Evolutionary conservation across 2,888 invertebrate species (phyloP).

Genomic region (Ferrisia virgata): DNA sequence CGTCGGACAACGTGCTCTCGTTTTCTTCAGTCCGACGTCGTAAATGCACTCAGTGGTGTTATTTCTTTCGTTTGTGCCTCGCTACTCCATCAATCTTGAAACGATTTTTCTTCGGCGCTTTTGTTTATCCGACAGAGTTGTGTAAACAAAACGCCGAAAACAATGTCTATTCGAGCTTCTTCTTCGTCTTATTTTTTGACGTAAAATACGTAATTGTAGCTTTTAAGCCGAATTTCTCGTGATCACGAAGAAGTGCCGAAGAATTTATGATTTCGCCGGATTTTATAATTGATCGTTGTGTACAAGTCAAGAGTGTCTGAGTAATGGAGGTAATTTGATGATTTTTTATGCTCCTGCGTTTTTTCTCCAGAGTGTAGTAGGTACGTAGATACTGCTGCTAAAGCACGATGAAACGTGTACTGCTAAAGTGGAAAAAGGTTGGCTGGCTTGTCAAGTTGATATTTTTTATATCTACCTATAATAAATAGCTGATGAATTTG

Average conservation of each 20-base stretch:
- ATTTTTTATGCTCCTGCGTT: background rate
- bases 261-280: background rate
- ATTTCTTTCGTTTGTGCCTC: conserved; percentile 10
- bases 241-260: background rate
- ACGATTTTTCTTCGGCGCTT: conserved; percentile 6
- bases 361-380: too few species aligned
- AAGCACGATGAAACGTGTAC: background rate
- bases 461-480: background rate
- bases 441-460: background rate
- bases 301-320: background rate
- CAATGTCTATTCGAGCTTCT: background rate
- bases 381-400: too few species aligned
- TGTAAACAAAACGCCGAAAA: conserved; percentile 24
- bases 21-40: background rate
- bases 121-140: background rate
- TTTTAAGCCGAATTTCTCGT: background rate
- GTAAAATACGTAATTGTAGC: conserved; percentile 22
- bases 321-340: background rate
- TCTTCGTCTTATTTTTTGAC: conserved; percentile 7
- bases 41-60: conserved; percentile 7
- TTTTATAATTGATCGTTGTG: background rate
- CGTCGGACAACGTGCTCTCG: background rate
- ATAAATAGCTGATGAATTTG: background rate
- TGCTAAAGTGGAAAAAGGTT: background rate
- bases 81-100: conserved; percentile 12